Percentiles rank a stretch among this genome's conserved stretches.
These are phyloP conservation scores for Phymorhynchus buccinoides DNA, from an alignment of 1,140 invertebrate species.

Conservation along the genomic window DNA sequence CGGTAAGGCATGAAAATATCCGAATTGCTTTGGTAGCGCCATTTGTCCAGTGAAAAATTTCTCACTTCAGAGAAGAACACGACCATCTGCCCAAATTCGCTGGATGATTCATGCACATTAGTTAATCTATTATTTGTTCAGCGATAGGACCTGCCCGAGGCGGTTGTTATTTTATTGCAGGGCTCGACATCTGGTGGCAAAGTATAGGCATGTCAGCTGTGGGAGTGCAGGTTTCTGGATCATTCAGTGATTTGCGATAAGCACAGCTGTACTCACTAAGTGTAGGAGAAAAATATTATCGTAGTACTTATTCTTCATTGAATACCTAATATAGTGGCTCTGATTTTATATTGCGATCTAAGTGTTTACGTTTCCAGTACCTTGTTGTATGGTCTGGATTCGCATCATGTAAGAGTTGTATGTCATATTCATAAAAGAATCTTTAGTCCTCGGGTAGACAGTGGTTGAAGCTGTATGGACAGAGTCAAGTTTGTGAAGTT, in stretches of 20 bases:
- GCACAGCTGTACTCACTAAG: background rate
- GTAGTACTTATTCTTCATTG: too few species aligned
- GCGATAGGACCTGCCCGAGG: background rate
- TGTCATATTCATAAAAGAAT: too few species aligned
- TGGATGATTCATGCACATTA: background rate
- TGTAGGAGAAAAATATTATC: background rate
- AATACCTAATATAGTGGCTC: too few species aligned
- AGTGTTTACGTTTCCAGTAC: too few species aligned
- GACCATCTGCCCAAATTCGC: background rate
- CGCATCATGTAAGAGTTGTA: too few species aligned
- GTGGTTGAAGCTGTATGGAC: too few species aligned
- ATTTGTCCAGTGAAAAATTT: conserved; percentile 44
- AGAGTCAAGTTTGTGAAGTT: too few species aligned
- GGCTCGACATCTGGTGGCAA: background rate
- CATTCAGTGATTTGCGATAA: background rate
- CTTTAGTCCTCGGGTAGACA: too few species aligned
- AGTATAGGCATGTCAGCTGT: background rate
- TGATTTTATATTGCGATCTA: too few species aligned
- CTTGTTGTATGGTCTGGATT: too few species aligned
- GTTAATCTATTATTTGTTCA: background rate
- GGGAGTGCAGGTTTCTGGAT: too few species aligned
- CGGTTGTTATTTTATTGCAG: background rate
- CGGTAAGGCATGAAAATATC: conserved; percentile 1
- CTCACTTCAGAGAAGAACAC: background rate
- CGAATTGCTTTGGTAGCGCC: conserved; percentile 32